Evolutionary conservation across 2,888 invertebrate genomes (phyloP).

Genomic region (Philereme transversata): DNA sequence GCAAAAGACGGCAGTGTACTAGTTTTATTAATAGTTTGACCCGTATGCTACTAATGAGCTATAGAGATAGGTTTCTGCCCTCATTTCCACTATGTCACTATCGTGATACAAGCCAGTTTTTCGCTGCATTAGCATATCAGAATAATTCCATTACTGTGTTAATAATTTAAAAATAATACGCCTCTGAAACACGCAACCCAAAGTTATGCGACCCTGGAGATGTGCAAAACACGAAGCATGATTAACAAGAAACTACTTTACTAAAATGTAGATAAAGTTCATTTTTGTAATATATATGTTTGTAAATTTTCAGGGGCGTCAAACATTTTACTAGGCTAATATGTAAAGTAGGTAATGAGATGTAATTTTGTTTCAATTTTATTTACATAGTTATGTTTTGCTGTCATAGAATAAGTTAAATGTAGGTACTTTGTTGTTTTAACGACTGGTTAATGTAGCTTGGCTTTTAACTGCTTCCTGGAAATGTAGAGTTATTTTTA

Average conservation of each 20-base stretch:
- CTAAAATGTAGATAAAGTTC: conserved; percentile 27
- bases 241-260: conserved; percentile 41
- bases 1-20: no score
- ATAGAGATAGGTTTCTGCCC: neutral
- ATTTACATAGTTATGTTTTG: conserved; percentile 29
- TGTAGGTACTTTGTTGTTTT: neutral
- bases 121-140: conserved; percentile 75
- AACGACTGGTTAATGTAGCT: neutral
- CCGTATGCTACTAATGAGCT: neutral
- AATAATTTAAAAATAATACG: conserved; percentile 81
- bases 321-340: conserved; percentile 65
- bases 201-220: conserved; percentile 75
- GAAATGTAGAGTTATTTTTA: neutral
- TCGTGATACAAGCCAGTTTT: conserved; percentile 71
- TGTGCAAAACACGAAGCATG: conserved; percentile 45
- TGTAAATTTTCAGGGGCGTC: conserved; percentile 53
- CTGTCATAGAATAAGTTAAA: neutral
- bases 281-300: conserved; percentile 26
- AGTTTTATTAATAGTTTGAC: no score
- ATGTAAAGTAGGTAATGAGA: conserved; percentile 43
- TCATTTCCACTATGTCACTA: conserved; percentile 45
- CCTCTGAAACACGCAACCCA: conserved; percentile 69
- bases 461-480: neutral
- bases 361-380: conserved; percentile 38
- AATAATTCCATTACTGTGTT: conserved; percentile 80